Conservation (phyloP, 2,797 vertebrate species). For the Labroides dimidiatus region DNA sequence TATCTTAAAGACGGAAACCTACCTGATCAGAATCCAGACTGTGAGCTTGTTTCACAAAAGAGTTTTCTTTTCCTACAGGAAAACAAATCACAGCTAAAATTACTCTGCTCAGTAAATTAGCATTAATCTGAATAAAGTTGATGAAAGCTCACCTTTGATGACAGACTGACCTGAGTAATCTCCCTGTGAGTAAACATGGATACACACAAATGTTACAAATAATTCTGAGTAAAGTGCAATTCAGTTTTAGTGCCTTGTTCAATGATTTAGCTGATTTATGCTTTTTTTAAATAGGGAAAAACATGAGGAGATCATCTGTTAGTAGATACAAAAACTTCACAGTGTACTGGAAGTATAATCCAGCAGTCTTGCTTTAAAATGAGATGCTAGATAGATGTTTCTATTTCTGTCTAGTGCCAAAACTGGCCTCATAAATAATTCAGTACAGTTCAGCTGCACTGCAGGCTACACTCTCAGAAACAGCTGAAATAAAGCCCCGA, state of each 20-base stretch:
- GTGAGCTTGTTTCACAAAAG: constrained; percentile 88
- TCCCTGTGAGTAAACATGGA: constrained; percentile 73
- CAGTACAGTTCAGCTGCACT: background rate
- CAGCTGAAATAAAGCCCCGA: background rate
- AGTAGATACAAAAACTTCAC: background rate
- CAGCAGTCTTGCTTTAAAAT: background rate
- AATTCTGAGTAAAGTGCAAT: background rate
- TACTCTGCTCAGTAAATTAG: background rate
- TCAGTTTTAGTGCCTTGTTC: background rate
- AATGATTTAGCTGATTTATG: no score
- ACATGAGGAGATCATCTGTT: background rate
- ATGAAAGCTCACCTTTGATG: constrained; percentile 83
- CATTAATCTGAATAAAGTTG: background rate
- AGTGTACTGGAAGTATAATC: background rate
- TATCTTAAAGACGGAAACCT: constrained; percentile 27
- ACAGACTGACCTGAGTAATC: constrained; percentile 85
- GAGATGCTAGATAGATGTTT: background rate
- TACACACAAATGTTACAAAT: constrained; percentile 25
- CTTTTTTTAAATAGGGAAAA: no score
- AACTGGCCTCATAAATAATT: background rate
- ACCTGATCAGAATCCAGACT: constrained; percentile 89
- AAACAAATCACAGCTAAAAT: background rate
- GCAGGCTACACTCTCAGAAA: background rate
- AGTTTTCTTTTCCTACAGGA: constrained; percentile 91
- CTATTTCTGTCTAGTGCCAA: background rate